Evolutionary conservation across 2,797 vertebrate genomes (phyloP), one percentile per base, ranked within the genome.

Genomic region (Chloroceryle inda): DNA sequence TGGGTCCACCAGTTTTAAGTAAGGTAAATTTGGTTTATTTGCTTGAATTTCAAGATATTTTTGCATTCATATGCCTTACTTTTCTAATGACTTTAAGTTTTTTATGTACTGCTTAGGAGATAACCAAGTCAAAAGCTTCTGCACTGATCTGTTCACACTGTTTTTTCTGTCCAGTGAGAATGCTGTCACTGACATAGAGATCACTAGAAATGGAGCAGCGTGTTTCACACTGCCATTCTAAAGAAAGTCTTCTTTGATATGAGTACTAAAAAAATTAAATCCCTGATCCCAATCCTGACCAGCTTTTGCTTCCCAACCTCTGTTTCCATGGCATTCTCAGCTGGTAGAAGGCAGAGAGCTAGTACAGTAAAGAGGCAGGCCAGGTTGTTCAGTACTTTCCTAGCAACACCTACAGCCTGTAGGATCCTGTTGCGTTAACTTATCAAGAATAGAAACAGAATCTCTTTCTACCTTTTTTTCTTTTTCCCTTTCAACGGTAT

Each of bases 321-420:
- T 97, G 95, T 97, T 94, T 94, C 86, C 85, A 79, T 87, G 91
- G 88, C 66, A 91, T 81, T 94, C 82, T 93, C 79, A 82, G 96
- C 85, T 85, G 89, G 89, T 52, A 92, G 88, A 96, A 97, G 72
- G 86, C 89, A 92, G 90, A 80, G 81, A 89, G 66, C 80, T 83
- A 44, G 81, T 63, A 78, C 88, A 94, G 92, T 72, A 53, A 71
- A 89, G 78, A 95, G 47, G 53, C 85, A 94, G 81, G 86, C 66
- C 94, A 95, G 95, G 86, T 88, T 83, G 74, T 85, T 49, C 95
- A 72, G 64, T 73, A 68, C 95, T 79, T 93, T 94, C 83, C 72
- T 96, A 91, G 96, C 89, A 97, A 97, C 87, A 97, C 90, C 80
- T 89, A 86, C 73, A 26, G 92, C 61, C 61, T 63, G 78, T 23